phyloP scores from a whole-genome alignment of 1,140 invertebrate species.

The Chionoecetes opilio region DNA sequence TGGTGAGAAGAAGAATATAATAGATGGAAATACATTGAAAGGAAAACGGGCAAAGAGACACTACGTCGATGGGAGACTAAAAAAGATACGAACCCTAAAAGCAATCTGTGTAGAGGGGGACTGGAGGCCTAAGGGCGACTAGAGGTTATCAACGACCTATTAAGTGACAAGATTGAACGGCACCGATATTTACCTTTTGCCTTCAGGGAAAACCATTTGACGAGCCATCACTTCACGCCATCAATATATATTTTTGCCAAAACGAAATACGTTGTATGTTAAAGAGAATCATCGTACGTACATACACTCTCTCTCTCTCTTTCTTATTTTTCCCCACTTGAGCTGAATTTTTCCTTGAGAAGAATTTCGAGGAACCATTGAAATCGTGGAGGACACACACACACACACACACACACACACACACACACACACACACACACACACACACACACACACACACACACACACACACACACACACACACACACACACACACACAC shows the following conservation, averaged over 20 bases:
- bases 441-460: no score
- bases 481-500: not conserved
- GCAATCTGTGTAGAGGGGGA: no score
- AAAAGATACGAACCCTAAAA: not conserved
- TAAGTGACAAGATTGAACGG: not conserved
- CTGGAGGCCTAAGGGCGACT: not conserved
- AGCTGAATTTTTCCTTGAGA: no score
- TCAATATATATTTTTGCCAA: not conserved
- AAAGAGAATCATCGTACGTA: no score
- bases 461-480: no score
- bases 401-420: slow-evolving; percentile 18
- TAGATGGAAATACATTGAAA: not conserved
- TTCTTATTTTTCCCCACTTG: not conserved
- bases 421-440: no score
- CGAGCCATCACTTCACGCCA: not conserved
- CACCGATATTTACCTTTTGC: not conserved
- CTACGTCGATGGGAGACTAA: not conserved
- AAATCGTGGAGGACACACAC: not conserved
- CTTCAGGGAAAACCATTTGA: not conserved
- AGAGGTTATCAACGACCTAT: not conserved
- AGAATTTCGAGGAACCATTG: no score
- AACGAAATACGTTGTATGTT: no score
- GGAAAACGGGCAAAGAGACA: not conserved
- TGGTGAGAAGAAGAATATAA: not conserved
- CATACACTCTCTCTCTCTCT: slow-evolving; percentile 63